Conservation (phyloP, 2,888 invertebrate genomes). For the Phalera bucephala region DNA sequence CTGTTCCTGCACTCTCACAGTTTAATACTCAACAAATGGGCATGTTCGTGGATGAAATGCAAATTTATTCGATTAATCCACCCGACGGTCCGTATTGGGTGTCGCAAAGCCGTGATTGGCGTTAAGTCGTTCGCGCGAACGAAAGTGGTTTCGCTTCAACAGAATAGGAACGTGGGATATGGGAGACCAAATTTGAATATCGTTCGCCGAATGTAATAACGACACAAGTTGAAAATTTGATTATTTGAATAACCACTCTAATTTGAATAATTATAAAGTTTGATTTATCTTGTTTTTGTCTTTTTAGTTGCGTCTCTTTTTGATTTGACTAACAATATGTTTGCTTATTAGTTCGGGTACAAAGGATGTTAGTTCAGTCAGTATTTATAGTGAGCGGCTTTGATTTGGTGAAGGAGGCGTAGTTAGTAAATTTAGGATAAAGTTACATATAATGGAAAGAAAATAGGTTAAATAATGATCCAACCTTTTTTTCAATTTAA, state of each 20-base stretch:
- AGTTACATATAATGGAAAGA: no score
- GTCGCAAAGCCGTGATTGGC: slow-evolving; percentile 76
- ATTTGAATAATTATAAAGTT: no score
- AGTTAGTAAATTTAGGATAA: no score
- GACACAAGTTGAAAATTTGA: no score
- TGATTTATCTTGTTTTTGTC: no score
- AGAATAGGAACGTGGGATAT: slow-evolving; percentile 45
- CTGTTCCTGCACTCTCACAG: slow-evolving; percentile 28
- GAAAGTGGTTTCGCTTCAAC: slow-evolving; percentile 62
- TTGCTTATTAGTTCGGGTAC: slow-evolving; percentile 59
- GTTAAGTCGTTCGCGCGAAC: slow-evolving; percentile 66
- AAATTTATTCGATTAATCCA: slow-evolving; percentile 82
- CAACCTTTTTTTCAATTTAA: no score
- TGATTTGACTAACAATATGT: no score
- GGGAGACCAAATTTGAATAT: slow-evolving; percentile 54
- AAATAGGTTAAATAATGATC: no score
- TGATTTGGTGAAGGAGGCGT: slow-evolving; percentile 12
- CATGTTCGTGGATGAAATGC: slow-evolving; percentile 71
- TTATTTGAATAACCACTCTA: no score
- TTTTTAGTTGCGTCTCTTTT: no score
- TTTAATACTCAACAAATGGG: slow-evolving; percentile 76
- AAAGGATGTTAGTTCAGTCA: slow-evolving; percentile 28
- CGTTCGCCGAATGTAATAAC: no score
- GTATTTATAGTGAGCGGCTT: slow-evolving; percentile 19
- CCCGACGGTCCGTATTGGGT: slow-evolving; percentile 71